Conservation (phyloP, 2,113 vertebrate species). For the Symphodus melops region DNA sequence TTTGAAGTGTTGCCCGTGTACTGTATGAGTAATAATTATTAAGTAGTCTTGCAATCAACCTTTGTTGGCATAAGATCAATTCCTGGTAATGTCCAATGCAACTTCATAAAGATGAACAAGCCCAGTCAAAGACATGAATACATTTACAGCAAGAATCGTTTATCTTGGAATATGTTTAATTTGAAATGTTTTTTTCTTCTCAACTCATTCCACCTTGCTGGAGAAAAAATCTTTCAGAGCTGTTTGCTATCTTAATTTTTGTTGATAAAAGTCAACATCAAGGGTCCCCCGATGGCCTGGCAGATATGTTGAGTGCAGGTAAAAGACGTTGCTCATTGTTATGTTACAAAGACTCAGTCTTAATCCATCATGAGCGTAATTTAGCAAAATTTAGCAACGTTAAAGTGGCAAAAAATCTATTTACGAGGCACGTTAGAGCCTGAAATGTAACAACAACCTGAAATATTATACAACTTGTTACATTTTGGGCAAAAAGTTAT, state of each 20-base stretch:
- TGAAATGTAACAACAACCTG: too few relatives aligned
- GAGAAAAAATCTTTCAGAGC: not conserved
- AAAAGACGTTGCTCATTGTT: too few relatives aligned
- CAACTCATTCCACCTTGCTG: conserved; percentile 10
- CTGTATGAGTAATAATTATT: conserved; percentile 68
- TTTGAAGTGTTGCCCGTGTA: conserved; percentile 61
- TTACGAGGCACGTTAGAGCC: too few relatives aligned
- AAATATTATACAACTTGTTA: too few relatives aligned
- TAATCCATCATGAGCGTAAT: too few relatives aligned
- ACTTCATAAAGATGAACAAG: conserved; percentile 38
- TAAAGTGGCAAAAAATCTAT: too few relatives aligned
- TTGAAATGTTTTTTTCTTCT: conserved; percentile 2
- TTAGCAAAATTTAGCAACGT: too few relatives aligned
- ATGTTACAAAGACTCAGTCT: too few relatives aligned
- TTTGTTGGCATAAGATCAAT: conserved; percentile 59
- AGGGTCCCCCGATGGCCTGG: too few relatives aligned
- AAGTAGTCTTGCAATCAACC: conserved; percentile 65
- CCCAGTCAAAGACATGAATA: not conserved
- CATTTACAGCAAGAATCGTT: conserved; percentile 17
- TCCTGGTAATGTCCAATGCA: conserved; percentile 27
- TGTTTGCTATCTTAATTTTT: not conserved
- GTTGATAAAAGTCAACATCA: too few relatives aligned
- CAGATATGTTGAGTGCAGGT: too few relatives aligned
- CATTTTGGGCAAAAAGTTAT: too few relatives aligned
- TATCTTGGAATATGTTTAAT: conserved; percentile 11